Conservation (phyloP, 2,797 vertebrate genomes). For the Gypaetus barbatus region DNA sequence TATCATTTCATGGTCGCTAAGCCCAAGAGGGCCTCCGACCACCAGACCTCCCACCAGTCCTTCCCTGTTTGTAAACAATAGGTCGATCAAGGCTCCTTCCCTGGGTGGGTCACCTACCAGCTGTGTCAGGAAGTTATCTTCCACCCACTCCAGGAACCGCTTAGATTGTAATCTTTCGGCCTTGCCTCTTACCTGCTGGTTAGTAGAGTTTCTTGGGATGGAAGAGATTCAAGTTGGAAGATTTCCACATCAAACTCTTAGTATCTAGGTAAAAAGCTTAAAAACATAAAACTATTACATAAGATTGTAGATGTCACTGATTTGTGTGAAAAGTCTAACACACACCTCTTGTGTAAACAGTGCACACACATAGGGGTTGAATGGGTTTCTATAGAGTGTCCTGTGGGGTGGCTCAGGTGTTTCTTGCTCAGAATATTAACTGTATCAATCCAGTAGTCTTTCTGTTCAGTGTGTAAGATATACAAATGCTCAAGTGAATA, state of each 20-base stretch:
- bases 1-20: too few species aligned
- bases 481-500: background rate
- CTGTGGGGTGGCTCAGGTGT: background rate
- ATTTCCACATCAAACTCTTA: background rate
- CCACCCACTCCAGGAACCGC: too few species aligned
- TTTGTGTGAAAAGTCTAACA: background rate
- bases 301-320: background rate
- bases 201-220: background rate
- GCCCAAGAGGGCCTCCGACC: too few species aligned
- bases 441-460: background rate
- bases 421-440: background rate
- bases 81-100: too few species aligned
- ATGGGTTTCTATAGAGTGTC: background rate
- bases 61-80: too few species aligned
- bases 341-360: background rate
- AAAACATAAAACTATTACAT: background rate
- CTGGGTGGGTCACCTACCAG: too few species aligned
- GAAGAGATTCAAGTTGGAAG: background rate
- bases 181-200: background rate
- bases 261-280: background rate
- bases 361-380: background rate
- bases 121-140: too few species aligned
- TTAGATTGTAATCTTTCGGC: background rate
- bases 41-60: too few species aligned
- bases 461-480: background rate